phyloP scores from a whole-genome alignment of 1,140 invertebrate genomes.

The Brevipalpus yothersi region DNA sequence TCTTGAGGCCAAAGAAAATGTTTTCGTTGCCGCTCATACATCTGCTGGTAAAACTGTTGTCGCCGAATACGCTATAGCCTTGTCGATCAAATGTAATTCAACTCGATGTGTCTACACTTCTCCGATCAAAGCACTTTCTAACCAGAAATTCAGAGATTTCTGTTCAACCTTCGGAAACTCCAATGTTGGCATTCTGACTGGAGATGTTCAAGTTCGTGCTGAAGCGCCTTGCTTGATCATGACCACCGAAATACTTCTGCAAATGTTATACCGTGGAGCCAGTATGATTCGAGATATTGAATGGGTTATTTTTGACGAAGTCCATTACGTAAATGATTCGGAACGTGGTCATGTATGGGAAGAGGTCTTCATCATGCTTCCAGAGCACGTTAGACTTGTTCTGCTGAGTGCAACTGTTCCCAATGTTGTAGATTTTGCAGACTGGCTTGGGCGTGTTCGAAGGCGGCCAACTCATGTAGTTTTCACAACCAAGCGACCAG shows the following conservation, averaged over 20 bases:
- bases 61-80: constrained; percentile 84
- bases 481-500: constrained; percentile 70
- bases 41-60: constrained; percentile 98
- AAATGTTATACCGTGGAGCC: constrained; percentile 82
- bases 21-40: constrained; percentile 96
- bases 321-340: constrained; percentile 94
- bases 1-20: constrained; percentile 74
- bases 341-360: constrained; percentile 99
- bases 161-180: constrained; percentile 30
- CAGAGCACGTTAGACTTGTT: constrained; percentile 78
- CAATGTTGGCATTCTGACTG: constrained; percentile 24
- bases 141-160: constrained; percentile 97
- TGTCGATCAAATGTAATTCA: constrained; percentile 30
- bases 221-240: constrained; percentile 88
- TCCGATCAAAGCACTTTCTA: constrained; percentile 95
- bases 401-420: constrained; percentile 95
- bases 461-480: constrained; percentile 83
- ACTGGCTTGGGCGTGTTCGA: constrained; percentile 88
- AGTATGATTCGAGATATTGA: constrained; percentile 85
- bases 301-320: constrained; percentile 98
- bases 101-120: constrained; percentile 81
- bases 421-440: constrained; percentile 83
- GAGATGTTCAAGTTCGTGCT: constrained; percentile 24
- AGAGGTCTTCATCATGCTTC: constrained; percentile 86
- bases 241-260: constrained; percentile 92